Evolutionary conservation across 2,113 vertebrate species (phyloP).

Genomic region (Toxotes chatareus): DNA sequence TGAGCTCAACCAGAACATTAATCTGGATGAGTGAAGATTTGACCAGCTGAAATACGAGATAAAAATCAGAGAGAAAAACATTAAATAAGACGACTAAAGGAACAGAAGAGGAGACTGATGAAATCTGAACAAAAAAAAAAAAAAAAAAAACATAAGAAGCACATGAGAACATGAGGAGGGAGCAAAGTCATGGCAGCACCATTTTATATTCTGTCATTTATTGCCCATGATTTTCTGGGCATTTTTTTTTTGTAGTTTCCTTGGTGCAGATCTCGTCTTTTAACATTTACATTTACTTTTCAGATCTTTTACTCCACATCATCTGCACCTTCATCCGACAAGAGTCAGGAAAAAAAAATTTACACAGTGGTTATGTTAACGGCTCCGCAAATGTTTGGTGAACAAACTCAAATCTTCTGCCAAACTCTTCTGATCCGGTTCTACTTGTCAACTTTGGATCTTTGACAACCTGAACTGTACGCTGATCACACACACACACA

Average conservation of each 20-base stretch:
- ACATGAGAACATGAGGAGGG: neutral
- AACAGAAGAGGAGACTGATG: neutral
- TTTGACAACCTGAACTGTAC: no score
- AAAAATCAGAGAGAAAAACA: neutral
- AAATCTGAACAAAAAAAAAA: neutral
- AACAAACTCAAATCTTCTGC: slow-evolving; percentile 21
- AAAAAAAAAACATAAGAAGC: neutral
- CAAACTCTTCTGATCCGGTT: slow-evolving; percentile 20
- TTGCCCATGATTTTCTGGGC: no score
- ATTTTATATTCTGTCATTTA: no score
- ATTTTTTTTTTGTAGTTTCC: no score
- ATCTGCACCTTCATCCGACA: neutral
- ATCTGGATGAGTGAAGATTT: neutral
- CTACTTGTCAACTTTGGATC: neutral
- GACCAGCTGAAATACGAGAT: neutral
- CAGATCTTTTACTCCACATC: neutral
- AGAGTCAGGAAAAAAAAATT: no score
- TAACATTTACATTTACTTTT: neutral
- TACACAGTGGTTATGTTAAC: no score
- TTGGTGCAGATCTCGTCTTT: no score
- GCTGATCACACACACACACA: neutral
- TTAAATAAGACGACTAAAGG: neutral
- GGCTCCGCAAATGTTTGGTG: neutral
- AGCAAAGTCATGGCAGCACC: neutral
- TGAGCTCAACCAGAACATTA: neutral